These are phyloP conservation scores for Varanus komodoensis DNA, from an alignment of 2,113 vertebrate genomes.

Conservation along the genomic window DNA sequence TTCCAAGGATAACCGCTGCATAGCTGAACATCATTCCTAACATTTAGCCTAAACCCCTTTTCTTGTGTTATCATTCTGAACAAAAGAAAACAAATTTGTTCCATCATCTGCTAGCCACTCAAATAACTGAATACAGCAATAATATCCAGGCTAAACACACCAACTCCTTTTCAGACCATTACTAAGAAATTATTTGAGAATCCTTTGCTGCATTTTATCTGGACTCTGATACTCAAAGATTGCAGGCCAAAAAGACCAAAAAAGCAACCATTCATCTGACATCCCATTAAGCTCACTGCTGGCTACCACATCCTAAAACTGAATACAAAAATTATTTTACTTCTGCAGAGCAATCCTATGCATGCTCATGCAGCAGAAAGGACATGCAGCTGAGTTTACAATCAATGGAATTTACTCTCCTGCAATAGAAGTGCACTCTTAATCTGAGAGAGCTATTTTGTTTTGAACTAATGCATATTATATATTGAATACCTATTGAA, in stretches of 20 bases:
- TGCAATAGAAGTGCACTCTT: neutral
- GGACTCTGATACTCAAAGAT: neutral
- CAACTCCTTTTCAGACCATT: neutral
- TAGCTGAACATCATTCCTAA: neutral
- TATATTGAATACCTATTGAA: too few relatives aligned
- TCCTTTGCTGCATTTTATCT: neutral
- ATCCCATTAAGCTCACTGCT: neutral
- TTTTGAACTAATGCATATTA: neutral
- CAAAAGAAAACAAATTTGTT: neutral
- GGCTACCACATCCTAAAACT: neutral
- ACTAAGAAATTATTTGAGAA: neutral
- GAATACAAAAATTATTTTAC: slow-evolving; percentile 1
- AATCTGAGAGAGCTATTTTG: neutral
- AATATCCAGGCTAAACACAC: neutral
- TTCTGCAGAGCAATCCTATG: neutral
- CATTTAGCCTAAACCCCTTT: neutral
- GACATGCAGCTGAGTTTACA: neutral
- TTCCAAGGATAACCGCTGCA: neutral
- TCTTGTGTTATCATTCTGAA: neutral
- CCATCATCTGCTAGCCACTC: neutral
- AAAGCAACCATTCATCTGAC: neutral
- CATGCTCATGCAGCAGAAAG: neutral
- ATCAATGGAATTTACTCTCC: neutral
- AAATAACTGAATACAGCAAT: neutral
- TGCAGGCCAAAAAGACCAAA: neutral